These are phyloP conservation scores for Bos javanicus DNA, from an alignment of 2,113 vertebrate genomes.

Conservation along the genomic window DNA sequence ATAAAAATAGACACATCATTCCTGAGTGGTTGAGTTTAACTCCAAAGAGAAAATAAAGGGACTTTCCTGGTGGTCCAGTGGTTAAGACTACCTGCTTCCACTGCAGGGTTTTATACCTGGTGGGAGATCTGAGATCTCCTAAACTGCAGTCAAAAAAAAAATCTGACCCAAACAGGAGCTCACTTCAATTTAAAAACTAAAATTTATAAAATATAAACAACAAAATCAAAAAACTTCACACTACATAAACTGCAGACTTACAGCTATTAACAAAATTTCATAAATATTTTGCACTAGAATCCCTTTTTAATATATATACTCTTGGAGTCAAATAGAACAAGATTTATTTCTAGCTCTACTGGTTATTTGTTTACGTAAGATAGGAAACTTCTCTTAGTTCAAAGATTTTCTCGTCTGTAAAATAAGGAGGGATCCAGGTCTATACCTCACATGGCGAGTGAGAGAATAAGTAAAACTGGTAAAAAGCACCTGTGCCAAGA, in stretches of 20 bases:
- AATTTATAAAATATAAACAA: not conserved
- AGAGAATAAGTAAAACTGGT: not conserved
- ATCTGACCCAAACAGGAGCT: not conserved
- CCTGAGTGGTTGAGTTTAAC: not conserved
- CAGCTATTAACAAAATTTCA: not conserved
- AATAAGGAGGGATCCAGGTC: not conserved
- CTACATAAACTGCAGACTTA: not conserved
- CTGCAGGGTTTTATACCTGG: not conserved
- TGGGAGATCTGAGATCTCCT: not conserved
- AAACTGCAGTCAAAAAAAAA: not conserved
- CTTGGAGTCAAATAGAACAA: not conserved
- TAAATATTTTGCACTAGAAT: not conserved
- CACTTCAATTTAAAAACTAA: not conserved
- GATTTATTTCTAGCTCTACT: not conserved
- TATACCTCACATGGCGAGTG: not conserved
- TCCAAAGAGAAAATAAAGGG: slow-evolving; percentile 8
- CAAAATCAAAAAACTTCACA: not conserved
- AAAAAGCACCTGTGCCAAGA: not conserved
- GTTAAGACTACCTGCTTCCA: not conserved
- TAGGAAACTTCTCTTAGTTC: not conserved
- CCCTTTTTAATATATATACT: not conserved
- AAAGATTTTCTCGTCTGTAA: not conserved
- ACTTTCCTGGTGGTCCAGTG: not conserved
- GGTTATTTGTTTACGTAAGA: not conserved
- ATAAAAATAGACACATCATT: not conserved